phyloP scores from a whole-genome alignment of 2,113 vertebrate genomes.

The Gavialis gangeticus region DNA sequence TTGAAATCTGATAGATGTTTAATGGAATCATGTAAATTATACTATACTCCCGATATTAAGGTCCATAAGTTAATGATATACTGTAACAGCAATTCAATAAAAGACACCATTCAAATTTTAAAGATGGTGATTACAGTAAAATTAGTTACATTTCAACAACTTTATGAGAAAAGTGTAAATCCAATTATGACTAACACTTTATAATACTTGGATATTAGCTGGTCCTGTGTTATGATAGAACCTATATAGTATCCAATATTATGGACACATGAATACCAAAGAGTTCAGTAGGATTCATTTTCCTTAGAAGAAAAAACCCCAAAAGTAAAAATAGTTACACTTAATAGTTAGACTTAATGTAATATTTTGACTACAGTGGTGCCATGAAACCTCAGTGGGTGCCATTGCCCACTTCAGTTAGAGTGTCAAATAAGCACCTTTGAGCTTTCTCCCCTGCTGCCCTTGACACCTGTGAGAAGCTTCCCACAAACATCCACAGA shows the following conservation, averaged over 20 bases:
- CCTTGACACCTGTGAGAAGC: rapidly evolving
- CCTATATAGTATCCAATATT: conserved; percentile 25
- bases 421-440: neutral
- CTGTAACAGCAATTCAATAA: conserved; percentile 41
- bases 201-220: conserved; percentile 38
- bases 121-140: conserved; percentile 45
- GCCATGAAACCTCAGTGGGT: neutral
- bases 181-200: conserved; percentile 42
- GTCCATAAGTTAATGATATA: conserved; percentile 17
- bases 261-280: neutral
- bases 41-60: conserved; percentile 39
- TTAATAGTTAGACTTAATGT: neutral
- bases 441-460: neutral
- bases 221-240: conserved; percentile 1
- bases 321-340: conserved; percentile 14
- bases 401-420: neutral
- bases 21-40: conserved; percentile 51
- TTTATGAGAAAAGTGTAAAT: conserved; percentile 38
- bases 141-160: conserved; percentile 52
- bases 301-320: conserved; percentile 18
- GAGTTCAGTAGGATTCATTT: neutral
- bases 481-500: neutral
- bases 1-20: conserved; percentile 37
- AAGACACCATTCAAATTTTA: conserved; percentile 42
- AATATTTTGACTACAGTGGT: neutral